Conservation (phyloP, 2,113 vertebrate genomes). For the Grammomys dolichurus region DNA sequence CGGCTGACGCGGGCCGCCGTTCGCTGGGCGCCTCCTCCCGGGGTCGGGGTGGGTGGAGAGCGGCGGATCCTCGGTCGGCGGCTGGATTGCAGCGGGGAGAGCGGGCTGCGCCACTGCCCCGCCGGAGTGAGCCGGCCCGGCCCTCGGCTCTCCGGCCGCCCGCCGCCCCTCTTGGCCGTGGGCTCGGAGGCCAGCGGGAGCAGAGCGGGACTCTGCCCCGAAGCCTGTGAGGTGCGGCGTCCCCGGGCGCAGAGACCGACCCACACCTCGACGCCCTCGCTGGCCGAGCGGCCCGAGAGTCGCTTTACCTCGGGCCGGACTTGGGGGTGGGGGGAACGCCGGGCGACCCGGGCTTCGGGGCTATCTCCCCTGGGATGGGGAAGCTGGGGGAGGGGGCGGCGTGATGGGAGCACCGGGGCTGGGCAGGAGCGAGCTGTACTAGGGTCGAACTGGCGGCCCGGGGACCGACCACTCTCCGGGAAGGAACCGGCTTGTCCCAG, state of each 20-base stretch:
- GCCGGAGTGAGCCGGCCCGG: slow-evolving; percentile 39
- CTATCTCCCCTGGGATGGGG: slow-evolving; percentile 39
- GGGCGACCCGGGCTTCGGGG: slow-evolving; percentile 80
- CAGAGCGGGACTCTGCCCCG: slow-evolving; percentile 44
- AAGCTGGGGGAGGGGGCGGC: slow-evolving; percentile 37
- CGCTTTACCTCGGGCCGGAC: background rate
- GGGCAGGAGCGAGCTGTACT: background rate
- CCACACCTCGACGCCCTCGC: background rate
- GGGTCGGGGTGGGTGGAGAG: slow-evolving; percentile 72
- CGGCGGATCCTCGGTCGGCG: slow-evolving; percentile 34
- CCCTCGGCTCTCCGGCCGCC: background rate
- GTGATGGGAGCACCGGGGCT: background rate
- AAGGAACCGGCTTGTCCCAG: background rate
- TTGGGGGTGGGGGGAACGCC: background rate
- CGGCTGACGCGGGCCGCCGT: slow-evolving; percentile 66
- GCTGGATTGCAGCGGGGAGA: slow-evolving; percentile 59
- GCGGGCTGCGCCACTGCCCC: slow-evolving; percentile 77
- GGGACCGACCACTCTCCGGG: background rate
- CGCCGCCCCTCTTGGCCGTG: slow-evolving; percentile 65
- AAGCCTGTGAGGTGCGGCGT: slow-evolving; percentile 37
- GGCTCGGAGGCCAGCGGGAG: slow-evolving; percentile 35
- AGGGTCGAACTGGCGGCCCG: slow-evolving; percentile 31
- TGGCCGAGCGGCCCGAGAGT: background rate
- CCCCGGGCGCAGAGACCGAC: background rate
- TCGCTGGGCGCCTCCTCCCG: slow-evolving; percentile 52